Conservation (phyloP, 2,113 vertebrate species). For the Mustela lutreola region DNA sequence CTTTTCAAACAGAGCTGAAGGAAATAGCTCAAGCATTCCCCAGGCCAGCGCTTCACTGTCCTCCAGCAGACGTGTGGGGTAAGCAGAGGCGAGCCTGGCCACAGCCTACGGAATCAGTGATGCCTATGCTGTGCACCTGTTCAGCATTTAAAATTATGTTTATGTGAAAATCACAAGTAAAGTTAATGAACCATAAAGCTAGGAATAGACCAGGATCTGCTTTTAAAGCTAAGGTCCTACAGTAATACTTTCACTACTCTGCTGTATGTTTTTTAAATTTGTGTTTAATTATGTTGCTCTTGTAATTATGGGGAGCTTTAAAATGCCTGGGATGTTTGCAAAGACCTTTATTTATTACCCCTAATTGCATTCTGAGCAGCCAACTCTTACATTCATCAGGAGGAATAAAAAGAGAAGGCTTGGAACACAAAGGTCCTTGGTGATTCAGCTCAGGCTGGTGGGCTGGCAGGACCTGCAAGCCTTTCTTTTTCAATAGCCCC, state of each 20-base stretch:
- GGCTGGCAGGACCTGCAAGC: rapidly evolving
- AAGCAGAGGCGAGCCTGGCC: rapidly evolving
- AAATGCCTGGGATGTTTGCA: conserved; percentile 3
- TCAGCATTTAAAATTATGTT: neutral
- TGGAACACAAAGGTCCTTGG: rapidly evolving
- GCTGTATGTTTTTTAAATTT: neutral
- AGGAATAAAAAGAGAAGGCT: rapidly evolving
- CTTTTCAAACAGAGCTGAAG: neutral
- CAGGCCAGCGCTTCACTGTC: neutral
- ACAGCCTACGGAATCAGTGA: neutral
- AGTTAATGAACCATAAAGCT: neutral
- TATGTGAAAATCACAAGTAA: neutral
- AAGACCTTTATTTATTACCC: conserved; percentile 5
- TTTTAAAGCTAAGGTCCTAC: neutral
- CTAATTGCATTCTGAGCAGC: neutral
- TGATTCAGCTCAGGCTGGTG: neutral
- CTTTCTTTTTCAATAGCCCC: neutral
- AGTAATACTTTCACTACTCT: neutral
- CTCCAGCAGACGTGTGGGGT: rapidly evolving
- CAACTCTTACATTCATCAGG: neutral
- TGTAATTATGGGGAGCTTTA: neutral
- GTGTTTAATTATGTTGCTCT: neutral
- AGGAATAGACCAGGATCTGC: neutral
- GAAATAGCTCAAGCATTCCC: neutral
- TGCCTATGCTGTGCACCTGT: neutral